Evolutionary conservation across 2,888 invertebrate species (phyloP), one percentile per base, ranked within the genome.

Genomic region (Tortrix viridana): DNA sequence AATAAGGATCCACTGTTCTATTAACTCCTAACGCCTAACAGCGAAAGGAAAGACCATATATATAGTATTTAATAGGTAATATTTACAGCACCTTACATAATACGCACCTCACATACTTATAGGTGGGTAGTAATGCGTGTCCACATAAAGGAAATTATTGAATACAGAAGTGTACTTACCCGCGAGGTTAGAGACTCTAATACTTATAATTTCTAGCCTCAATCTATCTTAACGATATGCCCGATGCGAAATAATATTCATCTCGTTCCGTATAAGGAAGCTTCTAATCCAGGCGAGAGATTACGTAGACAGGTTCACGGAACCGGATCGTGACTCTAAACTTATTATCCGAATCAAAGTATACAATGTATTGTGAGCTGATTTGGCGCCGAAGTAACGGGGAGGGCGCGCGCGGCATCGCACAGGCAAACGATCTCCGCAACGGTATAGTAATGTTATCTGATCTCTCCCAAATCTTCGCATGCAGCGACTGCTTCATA

Each of bases 351-450:
- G 84, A 86, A 87, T 87, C 86, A 85, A 83, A 85, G 80, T 80
- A 82, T 77, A 79, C 75, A 78, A 80, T 79, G 84, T 82, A 88
- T 87, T 87, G 88, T 86, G 85, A 83, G 87, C 88, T 89, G 90
- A 89, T 91, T 91, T 87, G 88, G 89, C 81, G 89, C 84, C 85
- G 84, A 84, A 80, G 76, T 86, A 88, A 87, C 87, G 86, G 87
- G 82, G 63, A 48, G 57, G 12, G 7, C 32, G 43, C 73, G 72
- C 79, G 38, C 52, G 20, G 52, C 82, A 77, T 81, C 79, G 81
- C 76, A 76, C 75, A 72, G 79, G 80, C 80, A 77, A 85, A 80
- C 80, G 80, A 86, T 86, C 82, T 79, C 74, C 61, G 69, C 80
- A 87, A 89, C 89, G 89, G 89, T 86, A 89, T 81, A 74, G 76